Base-by-base conservation (phyloP, 2,888 invertebrate genomes). In the Agrotis segetum region DNA sequence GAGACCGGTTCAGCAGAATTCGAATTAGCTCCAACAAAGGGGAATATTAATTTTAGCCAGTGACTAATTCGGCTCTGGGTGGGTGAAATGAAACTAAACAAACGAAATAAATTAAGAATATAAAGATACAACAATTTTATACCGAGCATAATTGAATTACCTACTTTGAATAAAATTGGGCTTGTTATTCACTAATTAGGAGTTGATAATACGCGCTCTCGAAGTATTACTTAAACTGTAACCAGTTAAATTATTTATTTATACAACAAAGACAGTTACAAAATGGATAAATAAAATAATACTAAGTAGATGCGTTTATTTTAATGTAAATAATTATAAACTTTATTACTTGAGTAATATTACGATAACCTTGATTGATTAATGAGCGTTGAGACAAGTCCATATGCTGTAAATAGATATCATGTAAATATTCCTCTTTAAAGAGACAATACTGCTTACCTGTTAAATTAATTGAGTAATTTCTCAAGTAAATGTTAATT, bases 281-380 rank as follows among this genome's bases (percentile, higher is more conserved):
- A 55, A 73, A 67, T 59, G 6, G 40, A 71, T 70, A 67, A 83
- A 64, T 60, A 53, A 71, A 83, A 64, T 53, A 53, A 40, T 29
- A 58, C 64, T 50, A 66, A 69, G 60, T 64, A 65, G 34, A 46
- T 83, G 71, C 82, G 73, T 61, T 81, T 83, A 73, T 71, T 83
- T 81, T 72, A 72, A 77, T 61, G 70, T 61, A 73, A 71, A 70
- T 74, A n/a, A n/a, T n/a, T n/a, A 62, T 63, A 70, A 75, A 83
- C 64, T 83, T 75, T 69, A 71, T 67, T 70, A 58, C 59, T 61
- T 77, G 71, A 58, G 65, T 82, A 74, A 70, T 78, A 66, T 53
- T 62, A 61, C 52, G 79, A 82, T 79, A 82, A 82, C 82, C 83
- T 79, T 85, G 71, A 79, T 84, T 79, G 74, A 82, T 82, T 79